Percentiles rank a stretch among this genome's conserved stretches.
These are phyloP conservation scores for Zophobas morio DNA, from an alignment of 1,140 invertebrate genomes.

Conservation along the genomic window DNA sequence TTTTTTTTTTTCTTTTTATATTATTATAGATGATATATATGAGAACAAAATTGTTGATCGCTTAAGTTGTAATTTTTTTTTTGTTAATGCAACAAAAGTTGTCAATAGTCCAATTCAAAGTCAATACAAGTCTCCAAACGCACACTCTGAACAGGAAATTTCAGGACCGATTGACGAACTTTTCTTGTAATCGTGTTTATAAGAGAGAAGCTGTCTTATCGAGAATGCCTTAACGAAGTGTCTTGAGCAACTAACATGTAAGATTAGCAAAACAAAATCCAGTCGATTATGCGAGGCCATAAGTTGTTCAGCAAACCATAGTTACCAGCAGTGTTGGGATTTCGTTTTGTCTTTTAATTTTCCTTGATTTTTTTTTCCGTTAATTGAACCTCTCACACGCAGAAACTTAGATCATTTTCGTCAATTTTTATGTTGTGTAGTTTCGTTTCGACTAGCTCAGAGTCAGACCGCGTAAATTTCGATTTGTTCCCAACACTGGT, in stretches of 20 bases:
- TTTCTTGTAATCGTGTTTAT: slow-evolving; percentile 18
- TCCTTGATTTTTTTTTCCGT: neutral
- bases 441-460: slow-evolving; percentile 5
- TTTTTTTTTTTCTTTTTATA: slow-evolving; percentile 58
- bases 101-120: slow-evolving; percentile 44
- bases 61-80: slow-evolving; percentile 29
- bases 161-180: slow-evolving; percentile 39
- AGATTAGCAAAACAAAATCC: slow-evolving; percentile 40
- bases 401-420: no score
- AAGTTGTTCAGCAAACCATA: slow-evolving; percentile 37
- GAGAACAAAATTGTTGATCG: slow-evolving; percentile 44
- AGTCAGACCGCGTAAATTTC: neutral
- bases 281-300: slow-evolving; percentile 45
- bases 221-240: slow-evolving; percentile 46
- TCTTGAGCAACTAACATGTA: slow-evolving; percentile 44
- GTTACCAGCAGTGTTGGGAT: slow-evolving; percentile 49
- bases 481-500: slow-evolving; percentile 28
- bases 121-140: slow-evolving; percentile 46
- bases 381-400: no score
- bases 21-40: slow-evolving; percentile 42
- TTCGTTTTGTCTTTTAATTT: neutral
- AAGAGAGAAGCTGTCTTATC: slow-evolving; percentile 39
- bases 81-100: slow-evolving; percentile 41
- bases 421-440: neutral
- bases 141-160: slow-evolving; percentile 35